Conservation (phyloP, 2,797 vertebrate species). For the Kryptopterus vitreolus region DNA sequence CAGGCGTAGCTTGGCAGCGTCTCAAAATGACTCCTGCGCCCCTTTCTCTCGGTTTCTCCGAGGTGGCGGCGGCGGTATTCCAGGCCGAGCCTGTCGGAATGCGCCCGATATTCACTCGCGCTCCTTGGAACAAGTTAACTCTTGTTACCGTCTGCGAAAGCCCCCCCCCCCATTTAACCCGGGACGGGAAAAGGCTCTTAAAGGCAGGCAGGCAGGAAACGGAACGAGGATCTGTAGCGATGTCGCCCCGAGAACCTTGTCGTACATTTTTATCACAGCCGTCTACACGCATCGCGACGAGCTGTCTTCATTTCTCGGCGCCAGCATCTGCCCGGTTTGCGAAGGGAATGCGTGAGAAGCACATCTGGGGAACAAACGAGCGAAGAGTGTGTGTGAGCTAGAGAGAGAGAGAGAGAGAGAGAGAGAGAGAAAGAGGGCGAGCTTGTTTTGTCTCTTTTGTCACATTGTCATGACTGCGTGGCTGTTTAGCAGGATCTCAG, state of each 20-base stretch:
- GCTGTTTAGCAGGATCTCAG: conserved; percentile 62
- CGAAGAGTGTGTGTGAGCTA: conserved; percentile 32
- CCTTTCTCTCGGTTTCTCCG: conserved; percentile 44
- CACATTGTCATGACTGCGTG: conserved; percentile 57
- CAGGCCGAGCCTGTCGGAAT: too few relatives aligned
- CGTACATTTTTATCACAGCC: conserved; percentile 4
- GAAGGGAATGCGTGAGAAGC: conserved; percentile 43
- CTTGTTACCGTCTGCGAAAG: conserved; percentile 67
- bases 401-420: conserved; percentile 10
- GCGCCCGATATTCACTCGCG: conserved; percentile 64
- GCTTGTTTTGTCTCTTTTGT: conserved; percentile 53
- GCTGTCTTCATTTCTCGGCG: conserved; percentile 7
- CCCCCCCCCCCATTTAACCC: too few relatives aligned
- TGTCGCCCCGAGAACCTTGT: background rate
- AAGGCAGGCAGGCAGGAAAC: conserved; percentile 26
- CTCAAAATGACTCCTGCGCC: conserved; percentile 38
- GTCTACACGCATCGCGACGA: background rate
- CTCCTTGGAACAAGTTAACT: conserved; percentile 70
- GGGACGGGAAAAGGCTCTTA: too few relatives aligned
- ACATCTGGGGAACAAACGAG: conserved; percentile 57
- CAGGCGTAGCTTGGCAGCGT: conserved; percentile 53
- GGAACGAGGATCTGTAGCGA: conserved; percentile 29
- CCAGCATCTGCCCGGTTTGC: conserved; percentile 18
- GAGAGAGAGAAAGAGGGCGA: conserved; percentile 28
- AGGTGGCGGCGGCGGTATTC: conserved; percentile 65